A percentile compares a stretch with the other conserved stretches of the same genome.
phyloP scores from a whole-genome alignment of 2,113 vertebrate species.

The Formicarius rufipectus region DNA sequence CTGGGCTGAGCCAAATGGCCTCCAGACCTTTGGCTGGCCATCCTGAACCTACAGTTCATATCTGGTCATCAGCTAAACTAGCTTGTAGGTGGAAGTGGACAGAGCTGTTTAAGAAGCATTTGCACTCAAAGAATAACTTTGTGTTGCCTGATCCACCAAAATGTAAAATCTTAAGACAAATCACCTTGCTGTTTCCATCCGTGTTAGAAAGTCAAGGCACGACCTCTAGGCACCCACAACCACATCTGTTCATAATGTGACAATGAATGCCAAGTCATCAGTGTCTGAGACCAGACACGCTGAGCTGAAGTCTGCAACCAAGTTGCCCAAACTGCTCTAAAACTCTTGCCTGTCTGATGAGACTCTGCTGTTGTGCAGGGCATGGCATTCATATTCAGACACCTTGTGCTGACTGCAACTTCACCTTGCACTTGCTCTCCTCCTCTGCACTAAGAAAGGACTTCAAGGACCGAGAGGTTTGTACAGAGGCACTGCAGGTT shows the following conservation, averaged over 20 bases:
- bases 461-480: neutral
- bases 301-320: neutral
- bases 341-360: neutral
- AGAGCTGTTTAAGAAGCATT: neutral
- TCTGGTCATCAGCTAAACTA: neutral
- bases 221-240: neutral
- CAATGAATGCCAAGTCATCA: neutral
- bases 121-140: neutral
- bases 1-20: neutral
- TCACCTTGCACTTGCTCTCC: neutral
- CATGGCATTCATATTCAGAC: neutral
- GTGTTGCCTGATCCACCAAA: neutral
- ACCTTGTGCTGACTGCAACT: neutral
- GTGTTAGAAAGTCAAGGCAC: neutral
- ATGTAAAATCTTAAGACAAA: neutral
- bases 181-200: neutral
- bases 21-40: neutral
- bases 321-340: neutral
- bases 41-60: fast-evolving
- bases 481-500: neutral
- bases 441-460: neutral
- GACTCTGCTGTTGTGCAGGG: neutral
- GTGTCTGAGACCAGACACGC: neutral
- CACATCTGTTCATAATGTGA: neutral
- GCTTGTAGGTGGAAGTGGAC: neutral